Conservation (phyloP, 1,140 invertebrate species). For the Frieseomelitta varia region DNA sequence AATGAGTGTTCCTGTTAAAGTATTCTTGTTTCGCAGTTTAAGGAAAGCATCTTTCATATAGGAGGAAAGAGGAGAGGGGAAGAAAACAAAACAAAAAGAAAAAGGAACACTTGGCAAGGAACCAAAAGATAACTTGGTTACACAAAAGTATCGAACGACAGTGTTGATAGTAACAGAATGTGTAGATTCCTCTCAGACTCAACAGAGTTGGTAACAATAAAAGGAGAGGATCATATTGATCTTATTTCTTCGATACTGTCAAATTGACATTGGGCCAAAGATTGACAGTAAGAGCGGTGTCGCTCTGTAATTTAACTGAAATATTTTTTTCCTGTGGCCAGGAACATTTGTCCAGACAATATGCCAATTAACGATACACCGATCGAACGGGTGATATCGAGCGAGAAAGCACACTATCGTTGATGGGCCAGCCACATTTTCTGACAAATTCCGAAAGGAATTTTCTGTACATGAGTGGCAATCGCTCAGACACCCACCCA, state of each 20-base stretch:
- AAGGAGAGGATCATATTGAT: slow-evolving; percentile 1
- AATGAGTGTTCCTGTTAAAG: not conserved
- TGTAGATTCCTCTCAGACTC: not conserved
- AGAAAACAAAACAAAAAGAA: too few species aligned
- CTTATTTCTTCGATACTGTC: slow-evolving; percentile 27
- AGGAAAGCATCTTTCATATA: slow-evolving; percentile 33
- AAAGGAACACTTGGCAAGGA: not conserved
- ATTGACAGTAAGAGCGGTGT: slow-evolving; percentile 40
- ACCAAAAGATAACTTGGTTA: slow-evolving; percentile 20
- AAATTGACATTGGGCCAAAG: slow-evolving; percentile 40
- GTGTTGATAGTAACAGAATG: not conserved
- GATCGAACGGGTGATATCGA: not conserved
- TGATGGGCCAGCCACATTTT: slow-evolving; percentile 40
- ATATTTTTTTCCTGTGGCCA: slow-evolving; percentile 30
- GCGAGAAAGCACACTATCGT: slow-evolving; percentile 33
- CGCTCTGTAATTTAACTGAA: slow-evolving; percentile 37
- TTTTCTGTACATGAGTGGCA: slow-evolving; percentile 59
- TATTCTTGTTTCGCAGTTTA: slow-evolving; percentile 37
- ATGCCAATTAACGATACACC: slow-evolving; percentile 16
- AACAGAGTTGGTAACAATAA: slow-evolving; percentile 4
- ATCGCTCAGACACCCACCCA: slow-evolving; percentile 70
- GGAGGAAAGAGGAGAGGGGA: too few species aligned
- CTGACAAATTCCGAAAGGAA: slow-evolving; percentile 50
- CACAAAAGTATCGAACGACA: not conserved
- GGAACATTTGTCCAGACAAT: slow-evolving; percentile 1